These are phyloP conservation scores for Balaenoptera acutorostrata DNA, from an alignment of 2,113 vertebrate species.

Conservation along the genomic window DNA sequence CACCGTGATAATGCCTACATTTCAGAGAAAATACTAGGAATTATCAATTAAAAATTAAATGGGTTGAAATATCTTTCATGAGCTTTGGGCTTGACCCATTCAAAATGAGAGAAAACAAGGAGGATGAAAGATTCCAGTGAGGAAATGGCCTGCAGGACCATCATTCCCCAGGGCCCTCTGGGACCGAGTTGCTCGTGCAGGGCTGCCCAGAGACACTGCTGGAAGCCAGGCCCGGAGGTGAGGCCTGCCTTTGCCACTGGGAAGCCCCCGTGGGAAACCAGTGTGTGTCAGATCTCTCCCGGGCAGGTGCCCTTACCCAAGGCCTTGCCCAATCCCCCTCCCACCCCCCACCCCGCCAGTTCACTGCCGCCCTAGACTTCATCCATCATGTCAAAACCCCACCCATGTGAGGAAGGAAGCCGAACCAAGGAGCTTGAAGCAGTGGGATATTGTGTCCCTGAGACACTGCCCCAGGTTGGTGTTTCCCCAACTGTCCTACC, in stretches of 20 bases:
- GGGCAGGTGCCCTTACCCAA: neutral
- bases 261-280: neutral
- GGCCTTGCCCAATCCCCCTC: neutral
- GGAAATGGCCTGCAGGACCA: neutral
- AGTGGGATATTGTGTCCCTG: neutral
- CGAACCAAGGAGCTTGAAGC: neutral
- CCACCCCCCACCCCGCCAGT: neutral
- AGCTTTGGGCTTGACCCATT: neutral
- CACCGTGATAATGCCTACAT: neutral
- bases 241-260: neutral
- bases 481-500: neutral
- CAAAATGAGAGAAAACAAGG: neutral
- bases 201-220: neutral
- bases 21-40: slow-evolving; percentile 9
- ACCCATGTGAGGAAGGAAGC: neutral
- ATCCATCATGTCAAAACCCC: neutral
- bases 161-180: neutral
- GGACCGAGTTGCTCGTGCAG: neutral
- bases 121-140: neutral
- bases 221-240: neutral
- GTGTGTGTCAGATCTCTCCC: neutral
- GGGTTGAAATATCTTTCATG: neutral
- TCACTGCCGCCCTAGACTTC: neutral
- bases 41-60: neutral
- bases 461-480: neutral